Evolutionary conservation across 2,113 vertebrate species (phyloP).

Genomic region (Rhegmatorhina hoffmannsi): DNA sequence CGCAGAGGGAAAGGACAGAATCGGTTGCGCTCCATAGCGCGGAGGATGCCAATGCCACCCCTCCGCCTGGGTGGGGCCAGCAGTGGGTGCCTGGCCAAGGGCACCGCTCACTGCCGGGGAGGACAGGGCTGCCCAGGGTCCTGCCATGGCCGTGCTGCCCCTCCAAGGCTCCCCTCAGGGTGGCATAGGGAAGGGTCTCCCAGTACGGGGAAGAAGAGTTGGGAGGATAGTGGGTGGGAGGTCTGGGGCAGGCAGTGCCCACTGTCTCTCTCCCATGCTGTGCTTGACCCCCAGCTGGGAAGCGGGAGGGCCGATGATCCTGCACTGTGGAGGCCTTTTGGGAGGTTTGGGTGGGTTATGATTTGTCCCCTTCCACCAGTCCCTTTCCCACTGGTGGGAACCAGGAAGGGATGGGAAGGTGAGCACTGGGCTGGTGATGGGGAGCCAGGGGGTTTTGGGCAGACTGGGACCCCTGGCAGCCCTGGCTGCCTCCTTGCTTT

Average conservation of each 20-base stretch:
- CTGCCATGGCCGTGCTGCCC: neutral
- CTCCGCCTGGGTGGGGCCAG: neutral
- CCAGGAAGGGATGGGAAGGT: neutral
- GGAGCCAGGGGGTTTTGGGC: neutral
- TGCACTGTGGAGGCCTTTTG: conserved; percentile 3
- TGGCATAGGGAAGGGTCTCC: neutral
- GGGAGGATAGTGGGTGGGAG: neutral
- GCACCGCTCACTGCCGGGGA: accelerated
- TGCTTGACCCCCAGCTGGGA: accelerated
- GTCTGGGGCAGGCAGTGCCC: accelerated
- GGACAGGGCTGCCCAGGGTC: neutral
- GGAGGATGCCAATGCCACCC: neutral
- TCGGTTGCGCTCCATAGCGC: neutral
- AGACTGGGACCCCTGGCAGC: neutral
- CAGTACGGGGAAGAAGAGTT: neutral
- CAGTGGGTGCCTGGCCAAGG: neutral
- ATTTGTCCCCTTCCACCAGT: neutral
- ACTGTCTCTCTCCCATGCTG: neutral
- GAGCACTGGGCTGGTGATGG: neutral
- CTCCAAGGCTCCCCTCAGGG: neutral
- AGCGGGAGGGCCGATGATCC: conserved; percentile 38
- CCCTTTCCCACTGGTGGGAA: neutral
- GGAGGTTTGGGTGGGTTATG: neutral
- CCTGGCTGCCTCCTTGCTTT: neutral
- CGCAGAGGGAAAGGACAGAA: neutral